Evolutionary conservation across 2,888 invertebrate genomes (phyloP), one percentile per base, ranked within the genome.

Genomic region (Creontiades dilutus): DNA sequence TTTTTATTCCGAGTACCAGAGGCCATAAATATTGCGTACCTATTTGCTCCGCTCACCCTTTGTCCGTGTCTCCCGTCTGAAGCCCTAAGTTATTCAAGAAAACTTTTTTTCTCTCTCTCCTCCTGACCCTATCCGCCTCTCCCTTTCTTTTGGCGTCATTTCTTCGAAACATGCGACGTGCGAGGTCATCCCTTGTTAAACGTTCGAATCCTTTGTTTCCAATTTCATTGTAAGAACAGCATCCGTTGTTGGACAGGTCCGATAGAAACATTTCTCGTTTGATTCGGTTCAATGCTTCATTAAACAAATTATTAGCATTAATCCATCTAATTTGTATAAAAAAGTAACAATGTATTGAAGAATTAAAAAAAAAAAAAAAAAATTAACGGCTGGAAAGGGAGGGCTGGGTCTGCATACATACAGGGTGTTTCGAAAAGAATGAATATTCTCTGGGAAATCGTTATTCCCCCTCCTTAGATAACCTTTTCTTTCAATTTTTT

Each of bases 1-100:
- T 78, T 78, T 16, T 7, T 14, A 19, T 78, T 19, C 46, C 37
- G 37, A 16, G 19, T 78, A 75, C 75, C 1, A 11, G 78, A 78
- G 78, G 78, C 46, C 78, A 47, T 78, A 78, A 78, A 78, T 78
- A 47, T 78, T 78, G 78, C 78, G 78, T 78, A n/a, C n/a, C n/a
- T n/a, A 9, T 37, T 37, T 37, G 78, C 47, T 16, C 78, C 37
- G 11, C 78, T 46, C 78, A 78, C 78, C 47, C 78, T 37, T 46
- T 46, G 37, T n/a, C 37, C 78, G 28, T 68, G 68, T 68, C 68
- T 23, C 13, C 23, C 4, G 68, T 12, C 46, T 19, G 13, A 78
- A 37, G 46, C 16, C 78, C 46, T 47, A 46, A 78, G 78, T 78
- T 78, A 78, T 76, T 76, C 78, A 78, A 78, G 23, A 23, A 23